Evolutionary conservation across 2,797 vertebrate genomes (phyloP), one percentile per base, ranked within the genome.

Genomic region (Lacerta viridis): DNA sequence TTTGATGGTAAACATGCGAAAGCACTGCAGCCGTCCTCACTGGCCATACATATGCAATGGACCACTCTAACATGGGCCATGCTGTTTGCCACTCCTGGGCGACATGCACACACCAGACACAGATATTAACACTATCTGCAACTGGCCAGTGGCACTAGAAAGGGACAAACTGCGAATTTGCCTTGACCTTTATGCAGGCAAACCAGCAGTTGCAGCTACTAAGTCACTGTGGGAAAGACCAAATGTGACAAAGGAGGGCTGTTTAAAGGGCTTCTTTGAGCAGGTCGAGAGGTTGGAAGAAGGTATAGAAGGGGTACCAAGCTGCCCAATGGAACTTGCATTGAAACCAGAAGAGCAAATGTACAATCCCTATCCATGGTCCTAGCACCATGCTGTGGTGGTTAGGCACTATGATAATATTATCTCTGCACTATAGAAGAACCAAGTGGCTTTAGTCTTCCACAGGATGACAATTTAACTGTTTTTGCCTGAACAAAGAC

Each of bases 1-100:
- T 91, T 83, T 79, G 87, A 77, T 90, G 91, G 79, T 80, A 93
- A 84, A 88, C 87, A 74, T 69, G 55, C 88, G 76, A 90, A 92
- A 92, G 15, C 66, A 88, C n/a, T 66, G 46, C 78, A 80, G 1
- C 27, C 80, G 81, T 59, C 72, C 89, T 87, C 89, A 59, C 84
- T 89, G 13, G 83, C 36, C 36, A 9, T 84, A 2, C 75, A n/a
- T 41, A 83, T 90, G 80, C 13, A 79, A 17, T 76, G 66, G 17
- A 78, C 27, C 55, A 84, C 10, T 61, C 89, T 84, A 80, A 59
- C 78, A n/a, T 79, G 59, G 11, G 74, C 15, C 29, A 77, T 4
- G 41, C 88, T 50, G 68, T 84, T 78, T 36, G 11, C 15, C 46
- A 27, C 17, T 80, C 36, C 50, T 74, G 50, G n/a, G 50, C 46